Conservation (phyloP, 2,888 invertebrate species). For the Andrena marginata region DNA sequence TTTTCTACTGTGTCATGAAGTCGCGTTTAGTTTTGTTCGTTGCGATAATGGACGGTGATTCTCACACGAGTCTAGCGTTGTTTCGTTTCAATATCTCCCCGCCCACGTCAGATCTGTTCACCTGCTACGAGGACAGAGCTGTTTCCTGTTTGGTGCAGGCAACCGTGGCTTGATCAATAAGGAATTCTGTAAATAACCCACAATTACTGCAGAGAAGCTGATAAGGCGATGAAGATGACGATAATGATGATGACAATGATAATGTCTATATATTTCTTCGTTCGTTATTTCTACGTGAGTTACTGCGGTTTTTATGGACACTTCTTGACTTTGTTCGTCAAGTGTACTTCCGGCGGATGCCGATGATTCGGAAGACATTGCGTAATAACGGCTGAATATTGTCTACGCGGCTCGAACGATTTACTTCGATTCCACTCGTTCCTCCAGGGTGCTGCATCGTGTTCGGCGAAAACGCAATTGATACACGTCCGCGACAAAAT, state of each 20-base stretch:
- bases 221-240: neutral
- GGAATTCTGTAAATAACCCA: slow-evolving; percentile 54
- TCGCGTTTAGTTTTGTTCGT: neutral
- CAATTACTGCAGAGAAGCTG: slow-evolving; percentile 18
- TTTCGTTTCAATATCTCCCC: slow-evolving; percentile 3
- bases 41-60: neutral
- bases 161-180: slow-evolving; percentile 17
- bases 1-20: slow-evolving; percentile 24
- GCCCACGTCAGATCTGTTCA: neutral
- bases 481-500: neutral
- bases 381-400: neutral
- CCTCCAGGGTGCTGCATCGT: neutral
- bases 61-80: neutral
- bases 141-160: slow-evolving; percentile 19
- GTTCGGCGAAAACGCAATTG: neutral
- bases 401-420: neutral
- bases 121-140: neutral
- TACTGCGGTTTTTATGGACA: slow-evolving; percentile 20
- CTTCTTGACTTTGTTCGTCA: neutral
- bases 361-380: neutral
- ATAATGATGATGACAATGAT: neutral
- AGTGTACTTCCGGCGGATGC: neutral
- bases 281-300: slow-evolving; percentile 31
- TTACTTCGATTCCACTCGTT: too few relatives aligned
- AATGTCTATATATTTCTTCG: slow-evolving; percentile 40